A percentile compares a stretch with the other conserved stretches of the same genome.
These are phyloP conservation scores for Bubalus kerabau DNA, from an alignment of 2,113 vertebrate genomes.

Conservation along the genomic window DNA sequence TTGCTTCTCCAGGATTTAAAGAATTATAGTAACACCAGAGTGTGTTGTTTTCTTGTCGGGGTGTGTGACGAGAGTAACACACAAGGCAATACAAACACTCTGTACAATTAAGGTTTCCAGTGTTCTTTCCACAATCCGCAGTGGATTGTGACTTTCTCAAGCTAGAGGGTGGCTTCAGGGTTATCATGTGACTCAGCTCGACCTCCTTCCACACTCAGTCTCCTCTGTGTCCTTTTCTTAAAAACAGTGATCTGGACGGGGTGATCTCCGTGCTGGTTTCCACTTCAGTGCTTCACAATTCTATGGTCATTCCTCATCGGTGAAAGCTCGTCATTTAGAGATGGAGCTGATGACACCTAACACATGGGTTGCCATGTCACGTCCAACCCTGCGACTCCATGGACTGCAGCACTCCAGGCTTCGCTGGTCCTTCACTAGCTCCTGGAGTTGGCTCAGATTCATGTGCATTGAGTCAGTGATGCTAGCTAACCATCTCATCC, in stretches of 20 bases:
- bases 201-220: background rate
- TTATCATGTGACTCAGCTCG: background rate
- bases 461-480: background rate
- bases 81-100: background rate
- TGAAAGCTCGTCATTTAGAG: background rate
- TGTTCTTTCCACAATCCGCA: background rate
- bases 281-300: background rate
- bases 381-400: fast-evolving
- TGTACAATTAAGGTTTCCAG: background rate
- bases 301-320: background rate
- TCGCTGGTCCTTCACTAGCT: background rate
- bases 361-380: background rate
- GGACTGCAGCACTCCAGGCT: background rate
- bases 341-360: background rate
- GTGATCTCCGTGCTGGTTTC: background rate
- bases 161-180: background rate
- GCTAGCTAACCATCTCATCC: background rate
- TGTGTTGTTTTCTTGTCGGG: background rate
- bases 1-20: background rate
- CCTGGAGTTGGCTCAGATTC: background rate
- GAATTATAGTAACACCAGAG: background rate
- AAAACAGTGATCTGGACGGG: background rate
- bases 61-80: background rate
- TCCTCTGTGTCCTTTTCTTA: background rate
- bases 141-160: background rate